phyloP scores from a whole-genome alignment of 2,888 invertebrate genomes.

The Elysia crispata region DNA sequence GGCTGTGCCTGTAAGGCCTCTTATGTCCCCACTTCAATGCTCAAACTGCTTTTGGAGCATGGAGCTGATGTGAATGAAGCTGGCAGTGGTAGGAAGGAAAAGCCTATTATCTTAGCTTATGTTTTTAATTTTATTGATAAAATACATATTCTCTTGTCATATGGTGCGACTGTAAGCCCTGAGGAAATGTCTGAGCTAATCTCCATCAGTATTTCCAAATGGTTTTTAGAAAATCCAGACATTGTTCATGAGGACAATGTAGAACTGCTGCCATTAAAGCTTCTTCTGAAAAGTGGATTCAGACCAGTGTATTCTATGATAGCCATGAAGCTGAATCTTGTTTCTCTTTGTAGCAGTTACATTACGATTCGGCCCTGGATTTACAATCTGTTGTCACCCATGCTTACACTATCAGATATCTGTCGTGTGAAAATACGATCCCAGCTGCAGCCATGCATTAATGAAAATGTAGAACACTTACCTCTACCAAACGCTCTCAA shows the following conservation, averaged over 20 bases:
- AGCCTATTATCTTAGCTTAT: conserved; percentile 71
- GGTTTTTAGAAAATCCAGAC: conserved; percentile 72
- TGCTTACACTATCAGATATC: conserved; percentile 63
- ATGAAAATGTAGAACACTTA: conserved; percentile 60
- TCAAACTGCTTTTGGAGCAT: conserved; percentile 64
- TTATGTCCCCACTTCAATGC: conserved; percentile 61
- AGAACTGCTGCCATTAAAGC: conserved; percentile 67
- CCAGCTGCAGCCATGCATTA: conserved; percentile 58
- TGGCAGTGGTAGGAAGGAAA: conserved; percentile 70
- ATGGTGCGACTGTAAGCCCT: conserved; percentile 68
- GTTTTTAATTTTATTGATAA: conserved; percentile 72
- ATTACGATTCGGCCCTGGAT: conserved; percentile 69
- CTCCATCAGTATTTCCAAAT: conserved; percentile 68
- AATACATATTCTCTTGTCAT: conserved; percentile 67
- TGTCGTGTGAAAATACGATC: conserved; percentile 65
- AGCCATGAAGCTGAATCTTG: conserved; percentile 62
- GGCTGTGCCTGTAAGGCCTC: conserved; percentile 67
- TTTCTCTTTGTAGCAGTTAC: conserved; percentile 71
- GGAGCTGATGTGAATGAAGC: conserved; percentile 71
- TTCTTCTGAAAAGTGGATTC: conserved; percentile 68
- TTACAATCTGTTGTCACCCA: conserved; percentile 61
- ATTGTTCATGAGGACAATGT: conserved; percentile 65
- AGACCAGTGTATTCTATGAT: conserved; percentile 61
- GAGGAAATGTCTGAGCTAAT: conserved; percentile 72
- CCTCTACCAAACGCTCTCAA: conserved; percentile 62